These are phyloP conservation scores for Linnaemya vulpina DNA, from an alignment of 2,888 invertebrate genomes.

Conservation along the genomic window DNA sequence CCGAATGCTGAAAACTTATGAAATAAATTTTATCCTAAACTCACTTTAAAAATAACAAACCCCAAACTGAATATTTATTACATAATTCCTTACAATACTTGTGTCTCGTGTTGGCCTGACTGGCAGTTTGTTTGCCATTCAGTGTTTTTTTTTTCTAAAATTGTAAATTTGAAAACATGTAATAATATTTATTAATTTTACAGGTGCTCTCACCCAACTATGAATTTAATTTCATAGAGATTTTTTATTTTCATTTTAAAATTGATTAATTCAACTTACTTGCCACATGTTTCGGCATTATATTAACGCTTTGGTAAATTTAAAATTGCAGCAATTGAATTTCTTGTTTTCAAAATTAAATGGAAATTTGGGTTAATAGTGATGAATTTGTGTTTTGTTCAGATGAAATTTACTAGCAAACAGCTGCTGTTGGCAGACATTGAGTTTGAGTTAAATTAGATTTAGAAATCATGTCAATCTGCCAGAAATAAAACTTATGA, in stretches of 20 bases:
- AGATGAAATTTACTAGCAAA: conserved; percentile 42
- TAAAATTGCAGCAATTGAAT: conserved; percentile 37
- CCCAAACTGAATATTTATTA: no score
- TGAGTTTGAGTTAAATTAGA: conserved; percentile 8
- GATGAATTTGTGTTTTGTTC: conserved; percentile 53
- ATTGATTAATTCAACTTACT: background rate
- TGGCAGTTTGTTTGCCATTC: background rate
- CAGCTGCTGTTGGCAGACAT: conserved; percentile 39
- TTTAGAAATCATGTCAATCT: conserved; percentile 43
- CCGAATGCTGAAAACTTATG: background rate
- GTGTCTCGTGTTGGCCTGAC: no score
- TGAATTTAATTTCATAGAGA: conserved; percentile 3
- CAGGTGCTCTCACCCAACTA: background rate
- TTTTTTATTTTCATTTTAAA: conserved; percentile 10
- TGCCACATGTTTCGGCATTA: conserved; percentile 33
- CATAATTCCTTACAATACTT: no score
- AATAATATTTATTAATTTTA: background rate
- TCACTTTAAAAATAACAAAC: no score
- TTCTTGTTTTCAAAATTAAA: conserved; percentile 46
- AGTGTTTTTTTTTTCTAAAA: background rate
- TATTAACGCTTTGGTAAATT: conserved; percentile 18
- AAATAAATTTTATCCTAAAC: no score
- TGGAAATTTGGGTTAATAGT: conserved; percentile 64
- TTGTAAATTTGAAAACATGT: background rate
- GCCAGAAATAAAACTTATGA: conserved; percentile 29